These are phyloP conservation scores for Pseudorectes ferrugineus DNA, from an alignment of 2,113 vertebrate genomes.

Conservation along the genomic window DNA sequence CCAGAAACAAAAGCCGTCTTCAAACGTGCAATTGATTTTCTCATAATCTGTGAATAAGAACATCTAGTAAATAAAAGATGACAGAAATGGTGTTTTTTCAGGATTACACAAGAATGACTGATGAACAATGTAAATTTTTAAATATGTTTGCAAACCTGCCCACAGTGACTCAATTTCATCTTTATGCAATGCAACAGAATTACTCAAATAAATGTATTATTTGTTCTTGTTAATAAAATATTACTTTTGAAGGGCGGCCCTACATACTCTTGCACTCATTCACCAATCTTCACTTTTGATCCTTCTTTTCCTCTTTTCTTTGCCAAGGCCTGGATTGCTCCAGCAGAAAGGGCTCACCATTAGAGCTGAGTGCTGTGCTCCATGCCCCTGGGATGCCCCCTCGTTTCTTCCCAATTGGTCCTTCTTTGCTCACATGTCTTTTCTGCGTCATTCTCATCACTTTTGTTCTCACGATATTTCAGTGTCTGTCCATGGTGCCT, in stretches of 20 bases:
- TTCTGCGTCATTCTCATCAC: neutral
- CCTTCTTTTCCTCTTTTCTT: neutral
- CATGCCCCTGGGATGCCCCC: neutral
- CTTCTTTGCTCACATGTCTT: neutral
- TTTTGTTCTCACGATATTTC: neutral
- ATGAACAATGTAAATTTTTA: neutral
- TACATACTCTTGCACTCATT: neutral
- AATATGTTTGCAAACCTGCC: neutral
- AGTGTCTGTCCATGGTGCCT: neutral
- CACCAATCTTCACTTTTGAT: neutral
- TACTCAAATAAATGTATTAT: neutral
- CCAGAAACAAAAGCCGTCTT: constrained; percentile 88
- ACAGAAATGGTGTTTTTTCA: neutral
- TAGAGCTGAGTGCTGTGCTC: neutral
- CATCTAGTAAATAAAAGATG: neutral
- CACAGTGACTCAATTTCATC: neutral
- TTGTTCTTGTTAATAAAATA: neutral
- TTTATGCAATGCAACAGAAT: neutral
- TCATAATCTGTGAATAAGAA: constrained; percentile 74
- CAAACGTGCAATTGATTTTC: constrained; percentile 86
- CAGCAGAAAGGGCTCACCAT: neutral
- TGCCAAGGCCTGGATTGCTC: neutral
- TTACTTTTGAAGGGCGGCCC: neutral
- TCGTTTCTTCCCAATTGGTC: neutral
- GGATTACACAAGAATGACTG: neutral